A percentile compares a stretch with the other conserved stretches of the same genome.
phyloP scores from a whole-genome alignment of 2,797 vertebrate species.

The Phataginus tetradactyla region DNA sequence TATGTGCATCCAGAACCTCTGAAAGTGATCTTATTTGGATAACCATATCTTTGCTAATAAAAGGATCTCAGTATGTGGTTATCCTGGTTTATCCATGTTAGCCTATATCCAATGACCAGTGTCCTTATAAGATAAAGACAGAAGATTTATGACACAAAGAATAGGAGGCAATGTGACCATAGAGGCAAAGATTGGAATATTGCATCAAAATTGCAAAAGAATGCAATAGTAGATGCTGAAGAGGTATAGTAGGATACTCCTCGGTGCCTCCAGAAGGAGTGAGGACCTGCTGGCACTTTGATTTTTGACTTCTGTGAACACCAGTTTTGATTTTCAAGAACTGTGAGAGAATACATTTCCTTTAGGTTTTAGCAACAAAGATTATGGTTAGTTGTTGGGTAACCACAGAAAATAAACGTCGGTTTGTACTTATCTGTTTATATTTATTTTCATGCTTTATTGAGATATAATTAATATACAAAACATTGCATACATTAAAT shows the following conservation, averaged over 20 bases:
- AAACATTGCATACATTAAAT: not conserved
- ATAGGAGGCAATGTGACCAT: not conserved
- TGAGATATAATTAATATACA: not conserved
- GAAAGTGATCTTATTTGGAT: not conserved
- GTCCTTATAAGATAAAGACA: not conserved
- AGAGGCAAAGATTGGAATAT: not conserved
- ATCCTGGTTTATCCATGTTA: not conserved
- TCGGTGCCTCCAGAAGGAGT: not conserved
- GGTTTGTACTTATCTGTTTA: not conserved
- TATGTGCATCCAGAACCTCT: not conserved
- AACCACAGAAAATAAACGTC: not conserved
- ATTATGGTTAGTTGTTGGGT: not conserved
- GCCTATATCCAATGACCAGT: not conserved
- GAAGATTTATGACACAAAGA: not conserved
- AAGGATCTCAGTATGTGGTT: not conserved
- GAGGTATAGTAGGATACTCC: not conserved
- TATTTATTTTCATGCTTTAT: not conserved
- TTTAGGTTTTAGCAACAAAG: not conserved
- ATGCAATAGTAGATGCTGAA: not conserved
- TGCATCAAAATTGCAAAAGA: not conserved
- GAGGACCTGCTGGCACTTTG: not conserved
- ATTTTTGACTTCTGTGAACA: not conserved
- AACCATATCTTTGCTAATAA: not conserved
- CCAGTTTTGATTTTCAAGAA: not conserved
- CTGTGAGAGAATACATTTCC: not conserved